phyloP scores from a whole-genome alignment of 2,113 vertebrate species.

The Nansenia antarctica region DNA sequence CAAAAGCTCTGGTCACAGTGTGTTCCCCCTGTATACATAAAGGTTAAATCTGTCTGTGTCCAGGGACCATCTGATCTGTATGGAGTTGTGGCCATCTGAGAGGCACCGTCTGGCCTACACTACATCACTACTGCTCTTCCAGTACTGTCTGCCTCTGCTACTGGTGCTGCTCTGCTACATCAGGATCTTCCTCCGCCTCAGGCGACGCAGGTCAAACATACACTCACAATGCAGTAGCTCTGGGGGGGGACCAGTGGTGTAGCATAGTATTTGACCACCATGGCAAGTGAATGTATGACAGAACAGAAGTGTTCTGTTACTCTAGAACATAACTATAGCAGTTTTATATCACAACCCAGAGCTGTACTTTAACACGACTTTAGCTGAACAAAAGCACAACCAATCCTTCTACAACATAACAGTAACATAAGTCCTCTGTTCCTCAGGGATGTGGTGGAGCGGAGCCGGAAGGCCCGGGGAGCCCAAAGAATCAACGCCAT shows the following conservation, averaged over 20 bases:
- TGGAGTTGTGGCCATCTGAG: constrained; percentile 75
- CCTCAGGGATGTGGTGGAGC: constrained; percentile 69
- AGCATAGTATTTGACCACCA: no score
- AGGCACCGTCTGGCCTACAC: constrained; percentile 75
- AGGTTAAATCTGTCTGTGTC: constrained; percentile 2
- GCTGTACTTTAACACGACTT: no score
- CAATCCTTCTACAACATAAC: no score
- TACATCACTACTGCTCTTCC: constrained; percentile 74
- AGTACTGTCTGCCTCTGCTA: constrained; percentile 75
- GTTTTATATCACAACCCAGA: no score
- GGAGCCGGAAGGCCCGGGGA: constrained; percentile 58
- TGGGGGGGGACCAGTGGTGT: no score
- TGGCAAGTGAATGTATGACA: no score
- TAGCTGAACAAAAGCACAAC: no score
- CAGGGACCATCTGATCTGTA: constrained; percentile 72
- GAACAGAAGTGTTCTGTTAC: no score
- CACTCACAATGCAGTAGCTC: no score
- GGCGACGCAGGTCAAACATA: constrained; percentile 57
- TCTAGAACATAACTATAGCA: no score
- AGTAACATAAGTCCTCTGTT: neutral
- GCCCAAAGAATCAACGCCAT: constrained; percentile 71
- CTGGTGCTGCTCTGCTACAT: constrained; percentile 77
- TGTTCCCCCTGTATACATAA: no score
- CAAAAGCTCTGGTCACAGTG: no score
- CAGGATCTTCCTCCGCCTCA: constrained; percentile 75